A percentile compares a stretch with the other conserved stretches of the same genome.
Conservation (phyloP, 1,140 invertebrate genomes). For the Drosophila erecta region DNA sequence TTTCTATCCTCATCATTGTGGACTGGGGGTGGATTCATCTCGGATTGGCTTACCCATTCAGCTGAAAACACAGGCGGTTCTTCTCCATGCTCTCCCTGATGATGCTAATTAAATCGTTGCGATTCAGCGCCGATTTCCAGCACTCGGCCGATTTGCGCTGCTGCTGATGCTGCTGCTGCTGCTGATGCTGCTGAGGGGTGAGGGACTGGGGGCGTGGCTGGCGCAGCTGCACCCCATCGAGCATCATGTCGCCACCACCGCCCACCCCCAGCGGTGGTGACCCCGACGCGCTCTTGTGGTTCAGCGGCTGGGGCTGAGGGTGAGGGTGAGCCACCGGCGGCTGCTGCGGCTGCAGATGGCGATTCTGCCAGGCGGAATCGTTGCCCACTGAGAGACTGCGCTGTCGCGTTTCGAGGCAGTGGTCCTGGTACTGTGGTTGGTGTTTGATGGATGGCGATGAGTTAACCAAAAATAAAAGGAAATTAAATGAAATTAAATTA, state of each 20-base stretch:
- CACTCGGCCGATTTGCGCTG: slow-evolving; percentile 76
- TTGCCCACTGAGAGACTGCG: slow-evolving; percentile 84
- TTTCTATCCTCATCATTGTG: slow-evolving; percentile 22
- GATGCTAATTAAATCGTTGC: slow-evolving; percentile 93
- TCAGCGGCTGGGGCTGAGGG: slow-evolving; percentile 21
- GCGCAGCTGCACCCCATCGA: slow-evolving; percentile 77
- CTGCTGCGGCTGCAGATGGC: slow-evolving; percentile 58
- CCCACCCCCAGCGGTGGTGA: slow-evolving; percentile 44
- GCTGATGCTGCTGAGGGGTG: slow-evolving; percentile 27
- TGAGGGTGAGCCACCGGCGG: slow-evolving; percentile 29
- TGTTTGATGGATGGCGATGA: slow-evolving; percentile 45
- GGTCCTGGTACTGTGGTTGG: slow-evolving; percentile 72
- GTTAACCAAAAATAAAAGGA: slow-evolving; percentile 64
- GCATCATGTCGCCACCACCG: slow-evolving; percentile 56
- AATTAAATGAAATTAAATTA: slow-evolving; percentile 61
- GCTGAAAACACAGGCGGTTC: slow-evolving; percentile 93
- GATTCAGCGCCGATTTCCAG: slow-evolving; percentile 88
- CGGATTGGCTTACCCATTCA: slow-evolving; percentile 87
- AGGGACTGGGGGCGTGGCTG: slow-evolving; percentile 71
- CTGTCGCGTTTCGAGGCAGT: slow-evolving; percentile 78
- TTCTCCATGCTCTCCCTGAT: slow-evolving; percentile 96
- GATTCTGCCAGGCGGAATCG: slow-evolving; percentile 77
- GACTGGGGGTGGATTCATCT: slow-evolving; percentile 29
- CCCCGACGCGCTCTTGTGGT: slow-evolving; percentile 55
- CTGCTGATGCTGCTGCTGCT: slow-evolving; percentile 17